A percentile compares a stretch with the other conserved stretches of the same genome.
Evolutionary conservation across 92 coral and sea anemone genomes (phyloP).

Genomic region (Pocillopora meandrina): DNA sequence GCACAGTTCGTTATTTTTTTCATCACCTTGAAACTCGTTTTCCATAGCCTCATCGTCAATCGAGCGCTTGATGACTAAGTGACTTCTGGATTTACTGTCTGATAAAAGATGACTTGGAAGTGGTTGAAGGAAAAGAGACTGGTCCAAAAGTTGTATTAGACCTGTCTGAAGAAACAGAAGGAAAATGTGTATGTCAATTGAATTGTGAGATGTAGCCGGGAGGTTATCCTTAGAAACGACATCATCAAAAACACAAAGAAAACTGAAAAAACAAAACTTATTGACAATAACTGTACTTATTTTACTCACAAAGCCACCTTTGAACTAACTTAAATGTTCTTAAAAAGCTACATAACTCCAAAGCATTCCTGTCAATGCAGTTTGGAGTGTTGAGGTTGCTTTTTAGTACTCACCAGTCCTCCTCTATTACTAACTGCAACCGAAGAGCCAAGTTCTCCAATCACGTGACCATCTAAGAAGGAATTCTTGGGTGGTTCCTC

Average conservation of each 20-base stretch:
- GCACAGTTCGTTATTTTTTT: background rate
- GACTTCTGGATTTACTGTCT: slow-evolving; percentile 23
- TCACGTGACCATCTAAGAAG: slow-evolving; percentile 78
- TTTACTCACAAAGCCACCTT: no score
- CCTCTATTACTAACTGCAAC: slow-evolving; percentile 58
- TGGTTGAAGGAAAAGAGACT: slow-evolving; percentile 66
- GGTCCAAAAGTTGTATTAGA: slow-evolving; percentile 56
- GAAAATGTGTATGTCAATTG: background rate
- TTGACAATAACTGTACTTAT: background rate
- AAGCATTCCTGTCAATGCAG: no score
- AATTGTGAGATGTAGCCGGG: background rate
- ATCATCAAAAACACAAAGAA: no score
- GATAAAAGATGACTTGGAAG: slow-evolving; percentile 61
- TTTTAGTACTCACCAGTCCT: slow-evolving; percentile 58
- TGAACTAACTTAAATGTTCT: no score
- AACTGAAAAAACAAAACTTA: no score
- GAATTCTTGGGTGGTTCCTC: slow-evolving; percentile 41
- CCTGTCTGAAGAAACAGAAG: slow-evolving; percentile 56
- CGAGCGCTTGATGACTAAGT: slow-evolving; percentile 61
- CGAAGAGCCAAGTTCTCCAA: slow-evolving; percentile 55
- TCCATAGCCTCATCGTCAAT: slow-evolving; percentile 13
- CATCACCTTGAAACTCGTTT: slow-evolving; percentile 1
- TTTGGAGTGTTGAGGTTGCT: no score
- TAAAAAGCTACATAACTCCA: no score
- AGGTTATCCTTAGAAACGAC: background rate